phyloP scores from a whole-genome alignment of 2,797 vertebrate genomes.

The Heteromormyrus szaboi region DNA sequence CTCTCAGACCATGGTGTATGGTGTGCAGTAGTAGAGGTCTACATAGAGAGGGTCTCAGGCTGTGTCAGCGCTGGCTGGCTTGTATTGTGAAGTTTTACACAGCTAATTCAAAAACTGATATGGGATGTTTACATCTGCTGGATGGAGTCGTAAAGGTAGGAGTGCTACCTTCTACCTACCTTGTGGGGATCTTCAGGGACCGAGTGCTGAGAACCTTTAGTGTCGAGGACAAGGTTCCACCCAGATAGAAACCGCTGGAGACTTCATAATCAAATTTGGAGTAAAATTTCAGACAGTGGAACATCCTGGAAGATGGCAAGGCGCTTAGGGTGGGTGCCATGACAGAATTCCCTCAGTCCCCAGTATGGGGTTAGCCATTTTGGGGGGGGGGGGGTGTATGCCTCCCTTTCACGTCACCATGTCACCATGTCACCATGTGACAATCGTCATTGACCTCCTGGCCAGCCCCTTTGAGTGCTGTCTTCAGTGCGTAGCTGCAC shows the following conservation, averaged over 20 bases:
- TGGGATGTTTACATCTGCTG: neutral
- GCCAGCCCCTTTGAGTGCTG: constrained; percentile 78
- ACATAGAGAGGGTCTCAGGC: neutral
- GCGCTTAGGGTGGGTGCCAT: neutral
- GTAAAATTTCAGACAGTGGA: neutral
- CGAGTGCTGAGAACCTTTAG: neutral
- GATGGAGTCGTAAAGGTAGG: neutral
- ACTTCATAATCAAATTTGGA: neutral
- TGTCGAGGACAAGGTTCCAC: neutral
- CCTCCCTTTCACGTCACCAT: constrained; percentile 44
- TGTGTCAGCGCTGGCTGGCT: neutral
- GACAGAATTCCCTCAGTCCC: neutral
- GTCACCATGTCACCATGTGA: constrained; percentile 46
- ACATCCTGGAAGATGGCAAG: neutral
- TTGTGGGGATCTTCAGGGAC: neutral
- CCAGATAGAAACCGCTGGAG: neutral
- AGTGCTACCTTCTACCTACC: neutral
- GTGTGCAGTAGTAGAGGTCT: neutral
- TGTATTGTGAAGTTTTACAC: neutral
- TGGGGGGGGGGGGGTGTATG: constrained; percentile 32
- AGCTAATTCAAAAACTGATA: neutral
- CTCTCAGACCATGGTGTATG: neutral
- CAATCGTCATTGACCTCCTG: constrained; percentile 73
- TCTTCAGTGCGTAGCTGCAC: constrained; percentile 86
- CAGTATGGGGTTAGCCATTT: neutral